A percentile compares a stretch with the other conserved stretches of the same genome.
Evolutionary conservation across 2,888 invertebrate species (phyloP).

Genomic region (Apodemia mormo): DNA sequence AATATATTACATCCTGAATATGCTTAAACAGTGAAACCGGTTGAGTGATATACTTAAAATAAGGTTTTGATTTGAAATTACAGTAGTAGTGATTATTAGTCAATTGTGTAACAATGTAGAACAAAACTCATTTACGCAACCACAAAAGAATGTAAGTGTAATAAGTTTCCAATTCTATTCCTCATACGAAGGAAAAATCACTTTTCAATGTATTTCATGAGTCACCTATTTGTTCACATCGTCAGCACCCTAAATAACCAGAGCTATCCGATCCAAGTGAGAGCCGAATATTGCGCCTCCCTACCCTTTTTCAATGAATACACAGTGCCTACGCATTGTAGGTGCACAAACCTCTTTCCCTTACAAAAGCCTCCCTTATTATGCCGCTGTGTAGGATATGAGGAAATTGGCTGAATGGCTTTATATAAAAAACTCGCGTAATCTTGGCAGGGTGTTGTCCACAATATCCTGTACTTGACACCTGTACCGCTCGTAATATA

Average conservation of each 20-base stretch:
- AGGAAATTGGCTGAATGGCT: conserved; percentile 80
- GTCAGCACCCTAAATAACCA: conserved; percentile 59
- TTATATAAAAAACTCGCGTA: conserved; percentile 79
- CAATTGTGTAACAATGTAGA: not conserved
- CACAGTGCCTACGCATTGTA: conserved; percentile 68
- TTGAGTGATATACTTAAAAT: too few species aligned
- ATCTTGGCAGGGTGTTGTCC: conserved; percentile 68
- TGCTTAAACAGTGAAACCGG: too few species aligned
- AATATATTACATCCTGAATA: too few species aligned
- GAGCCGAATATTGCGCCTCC: conserved; percentile 61
- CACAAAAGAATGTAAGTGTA: not conserved
- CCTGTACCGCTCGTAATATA: conserved; percentile 52
- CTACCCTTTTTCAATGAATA: conserved; percentile 57
- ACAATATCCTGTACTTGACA: conserved; percentile 71
- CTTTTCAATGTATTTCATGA: conserved; percentile 39
- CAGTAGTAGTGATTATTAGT: too few species aligned
- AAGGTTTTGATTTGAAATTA: too few species aligned
- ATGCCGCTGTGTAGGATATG: conserved; percentile 76
- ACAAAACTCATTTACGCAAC: not conserved
- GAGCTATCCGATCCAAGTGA: conserved; percentile 57
- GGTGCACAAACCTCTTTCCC: conserved; percentile 73
- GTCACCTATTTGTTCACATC: conserved; percentile 61
- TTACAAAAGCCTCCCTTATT: conserved; percentile 78
- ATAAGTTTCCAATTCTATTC: not conserved
- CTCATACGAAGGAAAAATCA: conserved; percentile 19